Base-by-base conservation (phyloP, 2,113 vertebrate genomes). In the Pelusios castaneus region DNA sequence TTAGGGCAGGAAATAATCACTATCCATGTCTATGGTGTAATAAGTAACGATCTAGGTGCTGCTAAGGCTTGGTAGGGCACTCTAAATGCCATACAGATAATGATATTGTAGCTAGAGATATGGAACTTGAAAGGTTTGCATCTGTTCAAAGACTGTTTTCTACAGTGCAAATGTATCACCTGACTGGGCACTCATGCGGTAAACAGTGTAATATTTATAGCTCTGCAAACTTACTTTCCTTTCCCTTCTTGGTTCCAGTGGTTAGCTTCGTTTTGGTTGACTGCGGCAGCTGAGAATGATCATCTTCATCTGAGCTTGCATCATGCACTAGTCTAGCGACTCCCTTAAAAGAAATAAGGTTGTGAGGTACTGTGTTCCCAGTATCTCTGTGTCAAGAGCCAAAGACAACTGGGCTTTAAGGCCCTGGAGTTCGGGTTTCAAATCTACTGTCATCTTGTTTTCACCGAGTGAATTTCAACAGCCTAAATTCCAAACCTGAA, bases 151-250 rank as follows among this genome's bases (percentile, higher is more conserved):
- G 27, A 77, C 25, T 34, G n/a, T 3, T 73, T 51, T 31, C 54
- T 77, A 47, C 41, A 56, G 43, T 60, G n/a, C 41, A 55, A 22
- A 6, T 78, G 10, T 58, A 51, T 22, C 8, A 34, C 43, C 47
- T 55, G 38, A 87, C 52, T 60, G 34, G 52, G 14, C 56, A 84
- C 10, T 90, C 55, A 0, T 10, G n/a, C 41, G 25, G 79, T 81
- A 82, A 86, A n/a, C 11, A 84, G 73, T 24, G 31, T 41, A n/a
- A 73, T 25, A 91, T 10, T 41, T 38, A 79, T 3, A 91, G 31
- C 73, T 96, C 87, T 78, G 80, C 63, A 96, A 96, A 94, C 97
- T 83, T 98, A 98, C 98, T 91, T 97, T 97, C 77, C 85, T 92
- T 94, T 81, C 60, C 55, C 92, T 97, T 93, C 54, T 70, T 89